These are phyloP conservation scores for Prietella phreatophila DNA, from an alignment of 2,113 vertebrate species.

Conservation along the genomic window DNA sequence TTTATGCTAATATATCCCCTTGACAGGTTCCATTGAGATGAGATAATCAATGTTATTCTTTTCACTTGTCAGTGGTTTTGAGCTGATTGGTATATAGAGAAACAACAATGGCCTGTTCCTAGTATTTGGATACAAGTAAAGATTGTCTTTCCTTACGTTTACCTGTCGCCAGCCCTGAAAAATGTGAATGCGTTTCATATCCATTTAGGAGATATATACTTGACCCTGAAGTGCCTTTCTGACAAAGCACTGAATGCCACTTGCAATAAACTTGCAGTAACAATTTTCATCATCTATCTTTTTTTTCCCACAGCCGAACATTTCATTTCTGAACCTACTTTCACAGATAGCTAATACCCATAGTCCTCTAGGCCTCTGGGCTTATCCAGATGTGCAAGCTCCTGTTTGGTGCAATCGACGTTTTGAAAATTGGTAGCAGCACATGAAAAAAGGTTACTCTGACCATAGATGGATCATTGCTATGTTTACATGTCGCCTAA, in stretches of 20 bases:
- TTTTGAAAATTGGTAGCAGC: neutral
- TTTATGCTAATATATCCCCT: too few relatives aligned
- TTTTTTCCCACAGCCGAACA: constrained; percentile 29
- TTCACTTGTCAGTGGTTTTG: too few relatives aligned
- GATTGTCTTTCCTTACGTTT: neutral
- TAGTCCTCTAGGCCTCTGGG: constrained; percentile 49
- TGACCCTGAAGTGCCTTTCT: neutral
- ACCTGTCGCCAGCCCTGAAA: constrained; percentile 6
- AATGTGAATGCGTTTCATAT: constrained; percentile 2
- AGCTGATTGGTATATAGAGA: neutral
- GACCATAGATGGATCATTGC: neutral
- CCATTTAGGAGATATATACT: constrained; percentile 19
- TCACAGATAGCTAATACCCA: constrained; percentile 46
- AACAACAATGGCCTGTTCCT: neutral
- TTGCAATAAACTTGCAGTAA: constrained; percentile 38
- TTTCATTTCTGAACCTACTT: constrained; percentile 49
- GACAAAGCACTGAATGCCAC: constrained; percentile 27
- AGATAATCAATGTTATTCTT: too few relatives aligned
- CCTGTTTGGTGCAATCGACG: constrained; percentile 32
- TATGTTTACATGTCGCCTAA: neutral
- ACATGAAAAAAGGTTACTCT: neutral
- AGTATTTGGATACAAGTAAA: neutral
- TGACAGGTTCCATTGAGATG: too few relatives aligned
- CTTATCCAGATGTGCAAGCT: constrained; percentile 55
- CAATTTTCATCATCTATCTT: constrained; percentile 39